Conservation (phyloP, 2,797 vertebrate species). For the Coracias cyanogaster region DNA sequence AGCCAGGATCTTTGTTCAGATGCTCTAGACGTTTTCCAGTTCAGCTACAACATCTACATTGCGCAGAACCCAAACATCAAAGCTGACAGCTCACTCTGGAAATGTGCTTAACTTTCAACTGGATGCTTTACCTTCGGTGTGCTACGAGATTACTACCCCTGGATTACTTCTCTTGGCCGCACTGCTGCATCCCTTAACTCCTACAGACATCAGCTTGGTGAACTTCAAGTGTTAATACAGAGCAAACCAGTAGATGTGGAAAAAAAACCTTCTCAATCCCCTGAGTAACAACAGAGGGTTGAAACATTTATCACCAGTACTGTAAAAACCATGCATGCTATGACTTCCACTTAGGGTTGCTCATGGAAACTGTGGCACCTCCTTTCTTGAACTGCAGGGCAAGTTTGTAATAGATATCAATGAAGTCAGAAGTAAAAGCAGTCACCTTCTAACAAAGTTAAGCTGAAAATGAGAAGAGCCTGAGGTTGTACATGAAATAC, state of each 20-base stretch:
- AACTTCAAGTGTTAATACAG: neutral
- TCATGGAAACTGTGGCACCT: neutral
- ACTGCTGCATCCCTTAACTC: neutral
- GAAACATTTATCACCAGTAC: neutral
- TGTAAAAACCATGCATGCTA: neutral
- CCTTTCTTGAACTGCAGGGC: slow-evolving; percentile 4
- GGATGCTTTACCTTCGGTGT: neutral
- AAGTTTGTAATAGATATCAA: slow-evolving; percentile 42
- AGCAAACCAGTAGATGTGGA: neutral
- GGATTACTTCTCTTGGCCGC: neutral
- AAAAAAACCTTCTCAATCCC: neutral
- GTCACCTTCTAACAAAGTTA: slow-evolving; percentile 47
- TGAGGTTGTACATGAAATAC: slow-evolving; percentile 24
- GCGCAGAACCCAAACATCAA: neutral
- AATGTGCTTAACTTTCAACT: neutral
- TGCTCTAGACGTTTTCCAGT: neutral
- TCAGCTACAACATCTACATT: neutral
- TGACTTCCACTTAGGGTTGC: neutral
- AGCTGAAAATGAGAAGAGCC: slow-evolving; percentile 54
- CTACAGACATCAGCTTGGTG: neutral
- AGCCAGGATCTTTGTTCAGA: neutral
- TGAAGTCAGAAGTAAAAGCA: slow-evolving; percentile 51
- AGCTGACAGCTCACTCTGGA: neutral
- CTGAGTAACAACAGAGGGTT: neutral
- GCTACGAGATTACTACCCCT: neutral